Evolutionary conservation across 2,113 vertebrate species (phyloP), one percentile per base, ranked within the genome.

Genomic region (Grantiella picta): DNA sequence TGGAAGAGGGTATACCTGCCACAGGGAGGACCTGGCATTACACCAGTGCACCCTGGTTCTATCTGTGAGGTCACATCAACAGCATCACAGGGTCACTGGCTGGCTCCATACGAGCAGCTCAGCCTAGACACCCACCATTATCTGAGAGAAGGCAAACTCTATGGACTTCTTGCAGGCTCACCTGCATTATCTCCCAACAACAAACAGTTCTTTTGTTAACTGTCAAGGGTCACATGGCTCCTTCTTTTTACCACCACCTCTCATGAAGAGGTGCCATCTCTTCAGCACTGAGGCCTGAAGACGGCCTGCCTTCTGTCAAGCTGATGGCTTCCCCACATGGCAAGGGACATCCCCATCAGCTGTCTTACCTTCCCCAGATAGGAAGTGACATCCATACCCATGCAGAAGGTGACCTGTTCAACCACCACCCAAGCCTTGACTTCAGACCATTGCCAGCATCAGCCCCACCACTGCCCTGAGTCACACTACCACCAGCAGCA

Each of bases 201-300:
- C 8, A 56, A 23, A 42, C 35, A 28, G 18, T 23, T 63, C 35
- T 64, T 42, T 29, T 33, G 12, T 27, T 64, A 42, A 44, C 7
- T 33, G 9, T 14, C 27, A 64, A 50, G 35, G 12, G 8, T 28
- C 1, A 1, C 0, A 0, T 15, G 24, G 24, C 12, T 24, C 11
- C 40, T 69, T 49, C 63, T 49, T 54, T 31, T 63, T 31, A 18
- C 10, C 12, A 65, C 25, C 8, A 8, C 7, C 13, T 20, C 13
- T n/a, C 0, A 0, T 70, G 23, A 77, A 28, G 29, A 50, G 11
- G 4, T 64, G 13, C 6, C 27, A 24, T 29, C 42, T 36, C 12
- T 33, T 61, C 70, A 63, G 56, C 22, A 36, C 22, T 13, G 31
- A 35, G 21, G 40, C 8, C 47, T 27, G 63, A 56, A 45, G 44